Evolutionary conservation across 2,113 vertebrate genomes (phyloP).

Genomic region (Limnothrissa miodon): DNA sequence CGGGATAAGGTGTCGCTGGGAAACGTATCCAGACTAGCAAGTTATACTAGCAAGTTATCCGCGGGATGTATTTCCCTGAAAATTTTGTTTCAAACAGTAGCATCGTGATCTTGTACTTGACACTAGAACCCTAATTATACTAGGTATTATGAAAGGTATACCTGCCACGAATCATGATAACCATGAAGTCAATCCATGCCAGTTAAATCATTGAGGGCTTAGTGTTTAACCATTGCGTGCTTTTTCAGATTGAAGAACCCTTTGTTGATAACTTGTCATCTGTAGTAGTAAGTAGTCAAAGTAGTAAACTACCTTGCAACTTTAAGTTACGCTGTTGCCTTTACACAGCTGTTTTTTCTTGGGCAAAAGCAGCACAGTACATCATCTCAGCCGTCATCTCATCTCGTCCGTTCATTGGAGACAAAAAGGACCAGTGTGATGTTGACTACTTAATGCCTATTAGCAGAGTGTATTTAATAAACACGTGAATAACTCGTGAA

Average conservation of each 20-base stretch:
- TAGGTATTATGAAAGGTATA: too few species aligned
- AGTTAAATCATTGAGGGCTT: too few species aligned
- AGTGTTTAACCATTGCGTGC: too few species aligned
- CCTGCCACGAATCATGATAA: neutral
- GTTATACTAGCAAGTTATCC: neutral
- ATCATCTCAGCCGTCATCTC: too few species aligned
- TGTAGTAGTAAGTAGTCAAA: too few species aligned
- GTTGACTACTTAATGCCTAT: neutral
- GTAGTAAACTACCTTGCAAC: neutral
- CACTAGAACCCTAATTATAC: too few species aligned
- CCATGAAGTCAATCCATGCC: too few species aligned
- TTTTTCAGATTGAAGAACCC: neutral
- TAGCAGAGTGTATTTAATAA: neutral
- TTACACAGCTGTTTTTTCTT: neutral
- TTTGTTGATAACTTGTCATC: neutral
- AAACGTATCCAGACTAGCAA: too few species aligned
- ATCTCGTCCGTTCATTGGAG: neutral
- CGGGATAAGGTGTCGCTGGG: neutral
- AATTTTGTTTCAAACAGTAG: neutral
- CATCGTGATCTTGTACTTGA: neutral
- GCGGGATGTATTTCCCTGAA: neutral
- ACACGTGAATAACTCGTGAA: neutral
- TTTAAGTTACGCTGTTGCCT: neutral
- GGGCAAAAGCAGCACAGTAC: neutral
- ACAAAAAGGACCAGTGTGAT: neutral